phyloP scores from a whole-genome alignment of 1,140 invertebrate species.

The Bombus waltoni region DNA sequence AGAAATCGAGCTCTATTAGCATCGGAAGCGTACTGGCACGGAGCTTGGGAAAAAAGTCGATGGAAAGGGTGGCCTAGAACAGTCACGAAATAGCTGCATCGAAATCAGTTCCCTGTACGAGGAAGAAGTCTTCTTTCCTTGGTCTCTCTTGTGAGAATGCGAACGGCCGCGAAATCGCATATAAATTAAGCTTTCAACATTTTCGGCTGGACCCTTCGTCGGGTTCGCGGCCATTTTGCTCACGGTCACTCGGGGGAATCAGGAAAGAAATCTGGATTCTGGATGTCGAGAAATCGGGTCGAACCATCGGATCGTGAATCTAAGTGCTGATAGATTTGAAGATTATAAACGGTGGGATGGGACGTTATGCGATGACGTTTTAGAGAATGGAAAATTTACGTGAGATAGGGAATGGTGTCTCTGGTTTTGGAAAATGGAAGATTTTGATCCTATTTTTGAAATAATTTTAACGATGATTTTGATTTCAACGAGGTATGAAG shows the following conservation, averaged over 20 bases:
- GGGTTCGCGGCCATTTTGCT: slow-evolving; percentile 45
- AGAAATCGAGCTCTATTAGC: slow-evolving; percentile 77
- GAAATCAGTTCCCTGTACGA: slow-evolving; percentile 71
- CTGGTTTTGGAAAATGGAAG: too few relatives aligned
- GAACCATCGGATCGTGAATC: slow-evolving; percentile 2
- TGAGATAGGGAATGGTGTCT: too few relatives aligned
- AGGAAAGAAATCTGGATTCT: slow-evolving; percentile 2
- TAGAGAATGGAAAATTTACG: background rate
- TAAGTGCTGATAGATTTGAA: background rate
- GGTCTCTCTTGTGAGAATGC: slow-evolving; percentile 57
- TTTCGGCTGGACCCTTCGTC: slow-evolving; percentile 69
- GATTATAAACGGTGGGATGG: background rate
- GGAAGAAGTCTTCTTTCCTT: slow-evolving; percentile 25
- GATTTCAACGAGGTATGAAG: too few relatives aligned
- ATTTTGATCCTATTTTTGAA: background rate
- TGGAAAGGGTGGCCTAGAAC: slow-evolving; percentile 32
- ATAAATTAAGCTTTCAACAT: slow-evolving; percentile 72
- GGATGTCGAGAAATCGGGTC: slow-evolving; percentile 26
- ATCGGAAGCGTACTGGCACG: slow-evolving; percentile 67
- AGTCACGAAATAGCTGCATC: slow-evolving; percentile 72
- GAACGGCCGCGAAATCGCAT: slow-evolving; percentile 65
- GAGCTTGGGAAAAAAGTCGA: slow-evolving; percentile 43
- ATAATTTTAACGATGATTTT: background rate
- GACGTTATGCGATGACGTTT: background rate
- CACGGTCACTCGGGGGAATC: slow-evolving; percentile 11